phyloP scores from a whole-genome alignment of 2,888 invertebrate genomes.

The Hermaeophaga mercurialis region DNA sequence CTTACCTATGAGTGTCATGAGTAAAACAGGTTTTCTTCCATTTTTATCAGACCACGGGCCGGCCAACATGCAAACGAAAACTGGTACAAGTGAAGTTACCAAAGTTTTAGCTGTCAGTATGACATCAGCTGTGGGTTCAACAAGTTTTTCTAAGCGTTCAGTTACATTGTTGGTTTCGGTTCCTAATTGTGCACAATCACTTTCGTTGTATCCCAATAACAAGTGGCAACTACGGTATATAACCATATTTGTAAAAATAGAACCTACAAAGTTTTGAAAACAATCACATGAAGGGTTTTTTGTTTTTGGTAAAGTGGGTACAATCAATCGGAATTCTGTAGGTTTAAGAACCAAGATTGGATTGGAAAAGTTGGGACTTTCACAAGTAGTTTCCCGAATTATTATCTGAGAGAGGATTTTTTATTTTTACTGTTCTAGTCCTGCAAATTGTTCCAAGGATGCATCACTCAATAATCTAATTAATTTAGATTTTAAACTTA shows the following conservation, averaged over 20 bases:
- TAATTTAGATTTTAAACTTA: too few species aligned
- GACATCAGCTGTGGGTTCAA: slow-evolving; percentile 70
- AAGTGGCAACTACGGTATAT: slow-evolving; percentile 72
- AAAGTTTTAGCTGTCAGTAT: slow-evolving; percentile 67
- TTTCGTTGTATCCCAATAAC: slow-evolving; percentile 62
- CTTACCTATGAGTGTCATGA: slow-evolving; percentile 61
- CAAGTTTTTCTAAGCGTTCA: slow-evolving; percentile 58
- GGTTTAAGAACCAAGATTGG: too few species aligned
- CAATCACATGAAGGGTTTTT: not conserved
- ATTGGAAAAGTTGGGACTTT: too few species aligned
- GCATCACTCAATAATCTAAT: too few species aligned
- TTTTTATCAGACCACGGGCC: slow-evolving; percentile 84
- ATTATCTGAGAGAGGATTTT: too few species aligned
- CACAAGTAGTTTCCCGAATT: too few species aligned
- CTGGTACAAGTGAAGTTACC: slow-evolving; percentile 70
- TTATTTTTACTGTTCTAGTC: too few species aligned
- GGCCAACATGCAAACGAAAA: slow-evolving; percentile 71
- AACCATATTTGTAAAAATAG: slow-evolving; percentile 62
- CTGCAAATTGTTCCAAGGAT: too few species aligned
- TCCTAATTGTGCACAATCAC: slow-evolving; percentile 66
- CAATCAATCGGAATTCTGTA: too few species aligned
- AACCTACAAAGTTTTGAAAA: slow-evolving; percentile 24
- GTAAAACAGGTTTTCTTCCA: slow-evolving; percentile 73
- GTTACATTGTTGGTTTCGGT: slow-evolving; percentile 61
- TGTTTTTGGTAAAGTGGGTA: too few species aligned